Conservation (phyloP, 92 coral and sea anemone species). For the Muricea muricata region DNA sequence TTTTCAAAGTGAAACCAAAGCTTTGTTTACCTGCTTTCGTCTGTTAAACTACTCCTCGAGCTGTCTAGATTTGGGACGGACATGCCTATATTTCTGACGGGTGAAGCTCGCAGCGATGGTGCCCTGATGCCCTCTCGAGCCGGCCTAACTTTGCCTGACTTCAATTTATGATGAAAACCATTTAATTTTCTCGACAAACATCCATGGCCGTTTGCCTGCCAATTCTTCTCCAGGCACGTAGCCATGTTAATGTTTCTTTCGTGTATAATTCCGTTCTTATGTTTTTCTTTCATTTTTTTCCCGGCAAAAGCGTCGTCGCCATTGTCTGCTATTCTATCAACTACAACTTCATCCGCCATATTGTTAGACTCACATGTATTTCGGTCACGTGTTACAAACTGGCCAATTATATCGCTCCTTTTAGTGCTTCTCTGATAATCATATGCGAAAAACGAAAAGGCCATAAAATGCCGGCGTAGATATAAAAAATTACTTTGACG, state of each 20-base stretch:
- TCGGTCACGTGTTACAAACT: constrained; percentile 22
- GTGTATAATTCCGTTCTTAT: constrained; percentile 2
- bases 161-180: constrained; percentile 59
- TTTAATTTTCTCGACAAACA: constrained; percentile 37
- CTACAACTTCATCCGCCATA: constrained; percentile 62
- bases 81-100: constrained; percentile 10
- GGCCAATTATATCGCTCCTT: too few species aligned
- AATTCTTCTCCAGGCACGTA: background rate
- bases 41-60: background rate
- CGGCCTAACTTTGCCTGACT: constrained; percentile 24
- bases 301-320: background rate
- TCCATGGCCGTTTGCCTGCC: constrained; percentile 10
- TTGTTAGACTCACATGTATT: constrained; percentile 52
- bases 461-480: too few species aligned
- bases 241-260: background rate
- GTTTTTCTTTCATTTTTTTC: constrained; percentile 20
- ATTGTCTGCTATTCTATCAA: background rate
- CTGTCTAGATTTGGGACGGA: background rate
- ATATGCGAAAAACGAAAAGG: too few species aligned
- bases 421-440: too few species aligned
- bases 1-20: too few species aligned
- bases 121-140: constrained; percentile 2
- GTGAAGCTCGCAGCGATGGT: constrained; percentile 16
- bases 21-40: constrained; percentile 19
- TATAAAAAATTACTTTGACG: too few species aligned